phyloP scores from a whole-genome alignment of 53 echinoderm and acorn worm genomes.

The Hippasteria phrygiana region DNA sequence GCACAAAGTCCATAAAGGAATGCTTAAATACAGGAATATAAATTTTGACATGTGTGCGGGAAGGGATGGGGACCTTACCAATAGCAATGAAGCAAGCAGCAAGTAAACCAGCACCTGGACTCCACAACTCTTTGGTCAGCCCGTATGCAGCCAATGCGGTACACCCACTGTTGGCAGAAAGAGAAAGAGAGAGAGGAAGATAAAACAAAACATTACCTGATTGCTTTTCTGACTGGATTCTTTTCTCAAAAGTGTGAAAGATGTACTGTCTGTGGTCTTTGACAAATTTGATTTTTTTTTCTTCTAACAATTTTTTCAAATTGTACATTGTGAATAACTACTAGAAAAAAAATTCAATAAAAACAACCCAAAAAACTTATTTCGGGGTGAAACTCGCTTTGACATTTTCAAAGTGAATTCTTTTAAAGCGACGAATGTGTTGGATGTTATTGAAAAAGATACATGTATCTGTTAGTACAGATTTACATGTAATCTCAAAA shows the following conservation, averaged over 20 bases:
- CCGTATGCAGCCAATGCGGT: constrained; percentile 93
- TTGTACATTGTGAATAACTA: too few species aligned
- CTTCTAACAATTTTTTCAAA: neutral
- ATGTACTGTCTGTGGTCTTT: neutral
- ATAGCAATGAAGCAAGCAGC: constrained; percentile 97
- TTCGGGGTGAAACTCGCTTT: neutral
- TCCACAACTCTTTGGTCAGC: constrained; percentile 89
- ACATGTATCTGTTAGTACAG: too few species aligned
- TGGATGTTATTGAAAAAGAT: too few species aligned
- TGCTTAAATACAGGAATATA: too few species aligned
- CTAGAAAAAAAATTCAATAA: too few species aligned
- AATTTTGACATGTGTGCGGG: neutral
- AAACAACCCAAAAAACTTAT: neutral
- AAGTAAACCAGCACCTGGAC: constrained; percentile 85
- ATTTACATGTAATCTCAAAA: too few species aligned
- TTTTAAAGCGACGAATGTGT: too few species aligned
- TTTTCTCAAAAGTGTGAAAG: neutral
- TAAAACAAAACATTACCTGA: neutral
- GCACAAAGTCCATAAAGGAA: too few species aligned
- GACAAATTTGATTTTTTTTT: neutral
- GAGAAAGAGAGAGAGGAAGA: neutral
- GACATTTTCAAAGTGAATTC: too few species aligned
- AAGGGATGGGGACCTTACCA: constrained; percentile 64
- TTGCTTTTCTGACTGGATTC: neutral
- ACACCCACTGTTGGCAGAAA: constrained; percentile 70